Evolutionary conservation across 92 coral and sea anemone genomes (phyloP).

Genomic region (Pocillopora meandrina): DNA sequence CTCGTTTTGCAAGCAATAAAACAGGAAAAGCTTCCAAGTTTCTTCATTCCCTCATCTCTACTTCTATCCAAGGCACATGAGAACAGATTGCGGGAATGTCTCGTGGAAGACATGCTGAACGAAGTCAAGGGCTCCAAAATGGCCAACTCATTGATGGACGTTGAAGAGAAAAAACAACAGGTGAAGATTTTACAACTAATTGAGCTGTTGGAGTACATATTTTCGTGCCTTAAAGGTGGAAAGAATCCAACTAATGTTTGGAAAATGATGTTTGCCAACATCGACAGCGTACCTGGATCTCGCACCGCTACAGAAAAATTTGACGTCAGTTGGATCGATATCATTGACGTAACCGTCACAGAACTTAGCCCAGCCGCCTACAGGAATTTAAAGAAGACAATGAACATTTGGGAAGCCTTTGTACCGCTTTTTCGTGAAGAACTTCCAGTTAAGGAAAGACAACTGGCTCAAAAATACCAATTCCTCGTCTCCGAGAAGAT

Average conservation of each 20-base stretch:
- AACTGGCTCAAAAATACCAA: conserved; percentile 8
- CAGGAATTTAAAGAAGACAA: not conserved
- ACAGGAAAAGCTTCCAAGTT: not conserved
- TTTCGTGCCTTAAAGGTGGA: not conserved
- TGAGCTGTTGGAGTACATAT: conserved; percentile 21
- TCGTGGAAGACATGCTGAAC: conserved; percentile 19
- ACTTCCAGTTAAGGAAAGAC: not conserved
- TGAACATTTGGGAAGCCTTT: not conserved
- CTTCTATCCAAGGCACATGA: conserved; percentile 15
- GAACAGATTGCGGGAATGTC: conserved; percentile 1
- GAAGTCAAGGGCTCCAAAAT: not conserved
- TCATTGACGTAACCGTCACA: not conserved
- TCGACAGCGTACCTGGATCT: not conserved
- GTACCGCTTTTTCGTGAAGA: not conserved
- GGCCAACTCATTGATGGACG: conserved; percentile 9
- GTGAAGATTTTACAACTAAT: conserved; percentile 11
- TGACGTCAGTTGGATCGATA: not conserved
- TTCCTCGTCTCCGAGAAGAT: not conserved
- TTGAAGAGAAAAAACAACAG: conserved; percentile 22
- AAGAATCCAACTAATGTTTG: conserved; percentile 1
- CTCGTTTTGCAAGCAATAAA: conserved; percentile 5
- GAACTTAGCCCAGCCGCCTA: conserved; percentile 12
- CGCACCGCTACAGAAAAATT: not conserved
- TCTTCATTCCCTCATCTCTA: not conserved
- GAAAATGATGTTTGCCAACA: conserved; percentile 31